Conservation (phyloP, 1,140 invertebrate species). For the Trialeurodes vaporariorum region DNA sequence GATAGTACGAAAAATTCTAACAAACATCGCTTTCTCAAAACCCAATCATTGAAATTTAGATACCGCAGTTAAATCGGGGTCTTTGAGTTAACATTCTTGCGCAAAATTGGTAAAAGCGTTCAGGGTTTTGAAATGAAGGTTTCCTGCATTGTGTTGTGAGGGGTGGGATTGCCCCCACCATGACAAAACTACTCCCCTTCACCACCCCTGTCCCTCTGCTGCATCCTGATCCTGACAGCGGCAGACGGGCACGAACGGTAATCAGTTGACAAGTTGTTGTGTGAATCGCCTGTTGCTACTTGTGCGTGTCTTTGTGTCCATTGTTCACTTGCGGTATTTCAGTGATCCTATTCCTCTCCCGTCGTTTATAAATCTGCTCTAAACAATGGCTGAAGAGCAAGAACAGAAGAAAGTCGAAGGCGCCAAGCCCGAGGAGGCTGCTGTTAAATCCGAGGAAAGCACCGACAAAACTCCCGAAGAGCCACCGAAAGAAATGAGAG, state of each 20-base stretch:
- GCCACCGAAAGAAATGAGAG: constrained; percentile 65
- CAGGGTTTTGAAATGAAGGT: too few relatives aligned
- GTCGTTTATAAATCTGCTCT: too few relatives aligned
- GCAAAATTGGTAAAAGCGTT: too few relatives aligned
- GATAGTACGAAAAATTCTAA: too few relatives aligned
- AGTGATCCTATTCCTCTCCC: too few relatives aligned
- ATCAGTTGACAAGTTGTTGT: neutral
- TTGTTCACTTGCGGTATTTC: neutral
- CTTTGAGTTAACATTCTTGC: too few relatives aligned
- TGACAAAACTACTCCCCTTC: too few relatives aligned
- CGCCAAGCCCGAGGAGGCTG: constrained; percentile 32
- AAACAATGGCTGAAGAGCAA: constrained; percentile 37
- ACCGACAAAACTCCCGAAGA: constrained; percentile 44
- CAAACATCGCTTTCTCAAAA: too few relatives aligned
- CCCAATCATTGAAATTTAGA: too few relatives aligned
- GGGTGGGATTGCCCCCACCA: too few relatives aligned
- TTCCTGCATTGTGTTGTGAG: too few relatives aligned
- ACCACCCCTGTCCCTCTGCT: neutral
- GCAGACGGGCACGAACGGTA: neutral
- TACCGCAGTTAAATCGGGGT: too few relatives aligned
- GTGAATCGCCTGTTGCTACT: neutral
- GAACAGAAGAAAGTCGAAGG: constrained; percentile 32
- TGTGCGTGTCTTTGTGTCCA: neutral
- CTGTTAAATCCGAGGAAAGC: constrained; percentile 35
- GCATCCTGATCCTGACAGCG: neutral